These are phyloP conservation scores for Holothuria glaberrima DNA, from an alignment of 35 echinoderm and acorn worm species.

Conservation along the genomic window DNA sequence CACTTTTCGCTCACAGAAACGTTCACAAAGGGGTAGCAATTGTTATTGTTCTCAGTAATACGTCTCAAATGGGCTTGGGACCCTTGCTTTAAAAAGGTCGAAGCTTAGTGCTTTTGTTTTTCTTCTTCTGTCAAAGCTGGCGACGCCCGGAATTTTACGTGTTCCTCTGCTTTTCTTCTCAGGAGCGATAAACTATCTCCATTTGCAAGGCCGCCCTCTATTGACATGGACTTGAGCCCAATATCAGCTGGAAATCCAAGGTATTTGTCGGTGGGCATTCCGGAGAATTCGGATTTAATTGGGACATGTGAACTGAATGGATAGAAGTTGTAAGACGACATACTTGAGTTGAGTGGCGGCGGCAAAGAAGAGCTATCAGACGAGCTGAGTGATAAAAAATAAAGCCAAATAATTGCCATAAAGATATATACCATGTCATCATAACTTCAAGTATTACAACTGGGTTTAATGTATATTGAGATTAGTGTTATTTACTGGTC, in stretches of 20 bases:
- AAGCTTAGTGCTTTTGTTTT: constrained; percentile 45
- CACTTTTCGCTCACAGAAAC: too few relatives aligned
- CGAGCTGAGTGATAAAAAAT: background rate
- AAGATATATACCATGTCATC: background rate
- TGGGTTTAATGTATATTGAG: background rate
- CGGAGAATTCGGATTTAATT: constrained; percentile 38
- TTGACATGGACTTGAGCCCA: background rate
- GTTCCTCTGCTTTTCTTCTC: constrained; percentile 43
- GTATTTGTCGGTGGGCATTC: constrained; percentile 10
- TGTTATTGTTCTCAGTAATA: too few relatives aligned
- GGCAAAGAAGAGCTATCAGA: background rate
- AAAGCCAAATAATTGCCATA: background rate
- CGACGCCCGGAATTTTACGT: constrained; percentile 40
- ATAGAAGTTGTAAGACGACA: constrained; percentile 33
- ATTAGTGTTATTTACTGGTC: background rate
- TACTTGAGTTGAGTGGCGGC: background rate
- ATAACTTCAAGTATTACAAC: background rate
- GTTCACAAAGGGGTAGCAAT: too few relatives aligned
- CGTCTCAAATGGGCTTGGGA: too few relatives aligned
- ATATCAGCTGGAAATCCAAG: constrained; percentile 16
- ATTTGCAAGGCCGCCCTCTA: background rate
- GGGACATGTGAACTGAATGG: background rate
- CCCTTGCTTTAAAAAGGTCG: too few relatives aligned
- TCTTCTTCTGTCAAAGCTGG: constrained; percentile 22
- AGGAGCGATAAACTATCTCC: constrained; percentile 3